phyloP scores from a whole-genome alignment of 2,113 vertebrate genomes.

The Picathartes gymnocephalus region DNA sequence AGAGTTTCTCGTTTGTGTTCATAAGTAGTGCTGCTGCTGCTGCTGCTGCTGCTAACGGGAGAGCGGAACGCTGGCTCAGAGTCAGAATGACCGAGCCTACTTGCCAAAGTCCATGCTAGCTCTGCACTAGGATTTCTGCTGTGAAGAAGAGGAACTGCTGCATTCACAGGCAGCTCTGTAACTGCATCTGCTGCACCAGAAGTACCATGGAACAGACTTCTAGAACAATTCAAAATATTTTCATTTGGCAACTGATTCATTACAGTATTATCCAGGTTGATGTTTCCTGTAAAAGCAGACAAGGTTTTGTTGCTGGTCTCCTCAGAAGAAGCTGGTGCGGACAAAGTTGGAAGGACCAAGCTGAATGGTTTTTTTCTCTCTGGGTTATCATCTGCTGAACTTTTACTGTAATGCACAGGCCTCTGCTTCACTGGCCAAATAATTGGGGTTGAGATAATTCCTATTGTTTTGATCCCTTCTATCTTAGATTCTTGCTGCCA shows the following conservation, averaged over 20 bases:
- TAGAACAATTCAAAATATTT: constrained; percentile 37
- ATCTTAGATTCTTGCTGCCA: constrained; percentile 64
- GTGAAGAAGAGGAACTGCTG: neutral
- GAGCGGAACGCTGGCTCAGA: constrained; percentile 33
- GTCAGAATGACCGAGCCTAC: constrained; percentile 37
- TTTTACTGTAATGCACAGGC: constrained; percentile 46
- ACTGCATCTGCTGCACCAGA: constrained; percentile 45
- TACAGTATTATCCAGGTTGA: neutral
- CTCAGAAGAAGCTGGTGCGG: constrained; percentile 46
- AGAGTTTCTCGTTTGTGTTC: constrained; percentile 41
- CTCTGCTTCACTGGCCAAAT: constrained; percentile 79
- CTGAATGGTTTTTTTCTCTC: constrained; percentile 5
- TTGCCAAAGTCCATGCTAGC: constrained; percentile 28
- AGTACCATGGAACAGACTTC: constrained; percentile 14
- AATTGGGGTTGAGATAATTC: constrained; percentile 83
- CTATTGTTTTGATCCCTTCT: constrained; percentile 70
- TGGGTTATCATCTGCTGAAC: constrained; percentile 50
- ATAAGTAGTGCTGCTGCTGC: neutral
- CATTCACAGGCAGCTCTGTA: constrained; percentile 11
- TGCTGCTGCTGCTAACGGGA: neutral
- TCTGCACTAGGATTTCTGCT: constrained; percentile 39
- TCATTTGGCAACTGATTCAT: constrained; percentile 15
- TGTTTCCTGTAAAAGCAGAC: constrained; percentile 51
- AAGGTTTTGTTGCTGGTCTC: neutral
- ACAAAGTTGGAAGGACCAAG: constrained; percentile 18